These are phyloP conservation scores for Microtus pennsylvanicus DNA, from an alignment of 2,113 vertebrate species.

Conservation along the genomic window DNA sequence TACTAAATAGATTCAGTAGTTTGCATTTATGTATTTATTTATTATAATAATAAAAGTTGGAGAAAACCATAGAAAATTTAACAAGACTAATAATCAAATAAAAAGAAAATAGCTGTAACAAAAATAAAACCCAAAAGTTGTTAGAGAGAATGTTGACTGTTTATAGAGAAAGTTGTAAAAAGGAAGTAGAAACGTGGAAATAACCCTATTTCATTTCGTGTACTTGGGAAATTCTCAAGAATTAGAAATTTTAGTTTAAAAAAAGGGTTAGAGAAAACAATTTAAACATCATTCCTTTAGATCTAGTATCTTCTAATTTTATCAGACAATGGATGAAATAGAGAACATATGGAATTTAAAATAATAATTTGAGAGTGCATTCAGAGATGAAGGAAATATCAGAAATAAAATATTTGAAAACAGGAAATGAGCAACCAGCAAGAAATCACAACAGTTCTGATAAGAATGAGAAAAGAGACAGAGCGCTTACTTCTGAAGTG, in stretches of 20 bases:
- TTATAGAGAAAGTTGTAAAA: too few relatives aligned
- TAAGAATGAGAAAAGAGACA: neutral
- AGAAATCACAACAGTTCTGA: neutral
- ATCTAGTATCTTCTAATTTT: neutral
- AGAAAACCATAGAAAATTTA: neutral
- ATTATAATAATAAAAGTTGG: neutral
- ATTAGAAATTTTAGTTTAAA: neutral
- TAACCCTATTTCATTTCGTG: neutral
- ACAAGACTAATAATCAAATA: neutral
- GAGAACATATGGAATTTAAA: neutral
- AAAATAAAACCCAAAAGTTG: neutral
- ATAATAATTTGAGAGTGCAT: neutral
- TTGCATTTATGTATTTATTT: neutral
- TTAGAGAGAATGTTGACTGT: neutral
- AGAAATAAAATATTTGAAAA: neutral
- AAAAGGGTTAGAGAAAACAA: neutral
- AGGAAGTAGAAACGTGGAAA: neutral
- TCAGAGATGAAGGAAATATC: neutral
- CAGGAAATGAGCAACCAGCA: neutral
- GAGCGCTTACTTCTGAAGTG: neutral
- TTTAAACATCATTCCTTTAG: neutral
- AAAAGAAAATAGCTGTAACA: neutral
- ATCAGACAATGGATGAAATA: neutral
- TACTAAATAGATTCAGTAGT: neutral
- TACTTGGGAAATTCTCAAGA: neutral